Base-by-base conservation (phyloP, 2,113 vertebrate genomes). In the Halichoeres trimaculatus region DNA sequence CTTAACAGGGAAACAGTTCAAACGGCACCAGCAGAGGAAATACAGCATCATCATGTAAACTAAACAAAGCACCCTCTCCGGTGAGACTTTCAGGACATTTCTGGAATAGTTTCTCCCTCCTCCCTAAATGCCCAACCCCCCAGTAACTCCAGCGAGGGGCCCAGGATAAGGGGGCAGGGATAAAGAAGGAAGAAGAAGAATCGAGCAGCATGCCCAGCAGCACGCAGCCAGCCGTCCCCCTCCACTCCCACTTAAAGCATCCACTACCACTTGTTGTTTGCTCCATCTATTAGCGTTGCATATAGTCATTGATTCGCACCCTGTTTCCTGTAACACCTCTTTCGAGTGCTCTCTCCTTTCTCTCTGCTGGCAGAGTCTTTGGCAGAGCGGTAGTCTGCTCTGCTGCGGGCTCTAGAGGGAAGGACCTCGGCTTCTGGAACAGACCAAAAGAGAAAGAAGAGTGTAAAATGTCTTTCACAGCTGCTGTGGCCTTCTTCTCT, bases 61-160 rank as follows among this genome's bases (percentile, higher is more conserved):
- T 73, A 90, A 94, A 93, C 91, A 91, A 92, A 83, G 84, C 79
- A 4, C 41, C 52, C 63, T 83, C 71, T 76, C 81, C 55, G 56
- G 67, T 30, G 38, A 53, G 60, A 83, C 74, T 78, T 85, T 70
- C 78, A 56, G 80, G 81, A 91, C 91, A 93, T 94, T 91, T 90
- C 77, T 92, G 83, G 85, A 93, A 92, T 93, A 92, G 81, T 92
- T 92, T 90, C 57, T 78, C 62, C 81, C 88, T 80, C 79, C 70
- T 80, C 82, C 65, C 64, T 41, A 52, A 76, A 73, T 43, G 70
- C 54, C 85, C 72, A 58, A 8, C 63, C 60, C 76, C 53, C 66
- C 62, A 11, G 41, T 20, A 68, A 72, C 86, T 79, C 41, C 20
- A 76, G 16, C 70, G 54, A 89, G 93, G 66, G 91, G 91, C 90